These are phyloP conservation scores for Drosophila pandora DNA, from an alignment of 1,140 invertebrate species.

Conservation along the genomic window DNA sequence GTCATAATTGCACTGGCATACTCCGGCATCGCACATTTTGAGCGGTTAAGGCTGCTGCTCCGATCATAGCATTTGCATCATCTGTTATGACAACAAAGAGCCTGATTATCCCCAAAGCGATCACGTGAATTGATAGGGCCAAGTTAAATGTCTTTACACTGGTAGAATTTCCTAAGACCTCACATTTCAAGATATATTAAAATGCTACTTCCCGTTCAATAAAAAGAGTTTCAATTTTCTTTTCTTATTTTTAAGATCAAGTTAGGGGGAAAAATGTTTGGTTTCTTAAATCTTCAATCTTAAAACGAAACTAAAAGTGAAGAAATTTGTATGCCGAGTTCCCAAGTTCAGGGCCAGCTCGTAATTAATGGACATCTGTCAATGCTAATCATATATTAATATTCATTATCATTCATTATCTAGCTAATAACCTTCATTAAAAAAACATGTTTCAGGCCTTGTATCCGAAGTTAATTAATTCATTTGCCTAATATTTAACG, in stretches of 20 bases:
- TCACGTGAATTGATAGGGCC: conserved; percentile 15
- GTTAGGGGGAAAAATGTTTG: too few relatives aligned
- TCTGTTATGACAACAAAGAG: conserved; percentile 37
- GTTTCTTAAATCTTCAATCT: background rate
- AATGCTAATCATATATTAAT: conserved; percentile 3
- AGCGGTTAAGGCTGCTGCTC: conserved; percentile 9
- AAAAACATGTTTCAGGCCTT: conserved; percentile 43
- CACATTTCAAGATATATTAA: background rate
- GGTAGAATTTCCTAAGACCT: background rate
- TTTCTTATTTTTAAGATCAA: too few relatives aligned
- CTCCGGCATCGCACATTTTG: conserved; percentile 23
- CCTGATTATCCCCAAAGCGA: conserved; percentile 31
- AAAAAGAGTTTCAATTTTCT: too few relatives aligned
- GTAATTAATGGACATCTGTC: conserved; percentile 18
- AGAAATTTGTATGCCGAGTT: background rate
- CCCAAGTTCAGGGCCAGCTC: conserved; percentile 30
- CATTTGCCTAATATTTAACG: background rate
- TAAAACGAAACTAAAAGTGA: conserved; percentile 44
- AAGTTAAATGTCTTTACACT: conserved; percentile 25
- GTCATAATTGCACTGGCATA: conserved; percentile 59
- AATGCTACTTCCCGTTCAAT: background rate
- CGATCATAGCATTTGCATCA: conserved; percentile 31
- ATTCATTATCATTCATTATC: conserved; percentile 9
- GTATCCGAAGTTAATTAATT: conserved; percentile 7
- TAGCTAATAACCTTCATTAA: conserved; percentile 36